A percentile compares a stretch with the other conserved stretches of the same genome.
Evolutionary conservation across 1,140 invertebrate genomes (phyloP).

Genomic region (Ditylenchus dipsaci): DNA sequence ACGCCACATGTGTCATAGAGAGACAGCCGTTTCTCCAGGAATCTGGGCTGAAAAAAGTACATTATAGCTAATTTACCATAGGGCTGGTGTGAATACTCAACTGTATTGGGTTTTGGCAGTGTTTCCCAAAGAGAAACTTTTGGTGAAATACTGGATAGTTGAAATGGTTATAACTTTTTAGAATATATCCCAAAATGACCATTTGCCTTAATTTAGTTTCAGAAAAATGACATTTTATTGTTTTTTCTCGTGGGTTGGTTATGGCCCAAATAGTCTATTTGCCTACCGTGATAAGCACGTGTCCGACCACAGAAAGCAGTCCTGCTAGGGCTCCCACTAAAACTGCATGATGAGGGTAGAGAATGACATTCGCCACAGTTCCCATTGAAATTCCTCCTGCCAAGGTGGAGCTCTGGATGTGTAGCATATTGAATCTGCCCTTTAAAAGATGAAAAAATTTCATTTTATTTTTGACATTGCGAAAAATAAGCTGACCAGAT

Average conservation of each 20-base stretch:
- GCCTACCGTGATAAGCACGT: slow-evolving; percentile 39
- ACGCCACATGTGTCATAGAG: slow-evolving; percentile 63
- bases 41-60: slow-evolving; percentile 30
- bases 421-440: slow-evolving; percentile 54
- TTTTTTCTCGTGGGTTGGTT: no score
- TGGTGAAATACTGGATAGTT: no score
- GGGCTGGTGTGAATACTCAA: no score
- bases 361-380: slow-evolving; percentile 68
- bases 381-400: slow-evolving; percentile 67
- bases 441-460: slow-evolving; percentile 5
- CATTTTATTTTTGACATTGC: neutral
- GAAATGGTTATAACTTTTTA: no score
- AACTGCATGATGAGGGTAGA: slow-evolving; percentile 79
- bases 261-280: no score
- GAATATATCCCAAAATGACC: no score
- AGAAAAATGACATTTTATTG: no score
- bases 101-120: no score
- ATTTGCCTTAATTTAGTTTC: no score
- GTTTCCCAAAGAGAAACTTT: no score
- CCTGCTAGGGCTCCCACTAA: slow-evolving; percentile 76
- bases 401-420: slow-evolving; percentile 61
- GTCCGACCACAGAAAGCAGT: slow-evolving; percentile 68
- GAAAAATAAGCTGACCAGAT: slow-evolving; percentile 27
- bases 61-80: no score
- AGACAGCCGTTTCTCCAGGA: slow-evolving; percentile 34